A percentile compares a stretch with the other conserved stretches of the same genome.
These are phyloP conservation scores for Spondyliosoma cantharus DNA, from an alignment of 2,797 vertebrate genomes.

Conservation along the genomic window DNA sequence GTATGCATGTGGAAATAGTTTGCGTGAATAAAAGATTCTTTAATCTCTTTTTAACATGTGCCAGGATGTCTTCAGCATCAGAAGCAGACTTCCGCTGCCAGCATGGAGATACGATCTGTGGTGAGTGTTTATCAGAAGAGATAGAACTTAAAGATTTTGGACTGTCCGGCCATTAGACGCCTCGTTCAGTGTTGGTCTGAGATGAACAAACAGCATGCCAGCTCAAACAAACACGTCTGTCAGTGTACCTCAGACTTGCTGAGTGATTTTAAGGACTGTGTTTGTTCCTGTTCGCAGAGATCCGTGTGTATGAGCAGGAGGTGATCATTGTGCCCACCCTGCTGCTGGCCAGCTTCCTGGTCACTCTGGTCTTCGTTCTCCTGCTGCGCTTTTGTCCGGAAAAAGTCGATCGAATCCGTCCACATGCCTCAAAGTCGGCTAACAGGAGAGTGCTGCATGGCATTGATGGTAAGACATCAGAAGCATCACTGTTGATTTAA, in stretches of 20 bases:
- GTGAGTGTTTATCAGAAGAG: conserved; percentile 66
- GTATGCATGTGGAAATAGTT: background rate
- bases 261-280: background rate
- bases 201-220: background rate
- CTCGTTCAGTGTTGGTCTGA: background rate
- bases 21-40: background rate
- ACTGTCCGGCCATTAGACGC: background rate
- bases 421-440: background rate
- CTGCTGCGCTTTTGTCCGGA: conserved; percentile 85
- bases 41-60: conserved; percentile 10
- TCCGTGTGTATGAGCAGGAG: conserved; percentile 87
- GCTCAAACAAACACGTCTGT: conserved; percentile 17
- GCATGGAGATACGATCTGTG: conserved; percentile 78
- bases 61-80: conserved; percentile 81
- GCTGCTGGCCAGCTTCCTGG: conserved; percentile 86
- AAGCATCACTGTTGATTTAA: background rate
- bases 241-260: background rate
- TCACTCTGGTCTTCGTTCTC: conserved; percentile 88
- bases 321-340: conserved; percentile 91
- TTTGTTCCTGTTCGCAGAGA: conserved; percentile 64
- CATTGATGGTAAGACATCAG: conserved; percentile 80
- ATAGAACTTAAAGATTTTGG: background rate
- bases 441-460: conserved; percentile 79
- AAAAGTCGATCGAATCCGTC: conserved; percentile 75
- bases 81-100: conserved; percentile 64